These are phyloP conservation scores for Polypedilum pembai DNA, from an alignment of 1,140 invertebrate species.

Conservation along the genomic window DNA sequence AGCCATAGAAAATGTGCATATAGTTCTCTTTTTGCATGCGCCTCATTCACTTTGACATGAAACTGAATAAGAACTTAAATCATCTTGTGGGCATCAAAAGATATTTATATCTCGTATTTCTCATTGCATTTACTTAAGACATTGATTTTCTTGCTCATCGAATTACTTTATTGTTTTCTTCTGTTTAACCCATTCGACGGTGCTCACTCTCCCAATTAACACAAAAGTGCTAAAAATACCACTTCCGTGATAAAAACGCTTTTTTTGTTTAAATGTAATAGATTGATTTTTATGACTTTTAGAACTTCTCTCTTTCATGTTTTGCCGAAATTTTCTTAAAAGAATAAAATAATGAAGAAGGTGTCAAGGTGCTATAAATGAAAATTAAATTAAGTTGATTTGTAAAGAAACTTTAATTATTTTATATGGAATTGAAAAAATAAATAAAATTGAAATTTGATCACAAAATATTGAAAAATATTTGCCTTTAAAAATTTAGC, in stretches of 20 bases:
- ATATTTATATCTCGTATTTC: not conserved
- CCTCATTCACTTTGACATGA: not conserved
- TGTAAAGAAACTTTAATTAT: too few species aligned
- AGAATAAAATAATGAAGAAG: too few species aligned
- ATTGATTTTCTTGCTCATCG: slow-evolving; percentile 11
- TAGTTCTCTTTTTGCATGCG: not conserved
- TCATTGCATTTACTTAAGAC: slow-evolving; percentile 12
- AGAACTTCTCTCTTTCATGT: too few species aligned
- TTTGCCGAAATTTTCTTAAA: too few species aligned
- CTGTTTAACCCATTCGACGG: too few species aligned
- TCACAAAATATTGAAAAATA: too few species aligned
- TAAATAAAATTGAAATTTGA: too few species aligned
- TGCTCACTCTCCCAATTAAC: not conserved
- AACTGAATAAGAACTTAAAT: not conserved
- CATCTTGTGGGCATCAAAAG: slow-evolving; percentile 3
- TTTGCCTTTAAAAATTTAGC: too few species aligned
- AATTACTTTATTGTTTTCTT: not conserved
- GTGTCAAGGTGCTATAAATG: too few species aligned
- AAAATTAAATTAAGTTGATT: too few species aligned
- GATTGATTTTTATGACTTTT: not conserved
- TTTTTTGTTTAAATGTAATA: slow-evolving; percentile 19
- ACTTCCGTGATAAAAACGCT: not conserved
- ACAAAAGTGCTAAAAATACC: slow-evolving; percentile 6
- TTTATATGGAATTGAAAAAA: too few species aligned
- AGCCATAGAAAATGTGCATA: slow-evolving; percentile 4